A percentile compares a stretch with the other conserved stretches of the same genome.
These are phyloP conservation scores for Malacosoma neustria DNA, from an alignment of 2,888 invertebrate species.

Conservation along the genomic window DNA sequence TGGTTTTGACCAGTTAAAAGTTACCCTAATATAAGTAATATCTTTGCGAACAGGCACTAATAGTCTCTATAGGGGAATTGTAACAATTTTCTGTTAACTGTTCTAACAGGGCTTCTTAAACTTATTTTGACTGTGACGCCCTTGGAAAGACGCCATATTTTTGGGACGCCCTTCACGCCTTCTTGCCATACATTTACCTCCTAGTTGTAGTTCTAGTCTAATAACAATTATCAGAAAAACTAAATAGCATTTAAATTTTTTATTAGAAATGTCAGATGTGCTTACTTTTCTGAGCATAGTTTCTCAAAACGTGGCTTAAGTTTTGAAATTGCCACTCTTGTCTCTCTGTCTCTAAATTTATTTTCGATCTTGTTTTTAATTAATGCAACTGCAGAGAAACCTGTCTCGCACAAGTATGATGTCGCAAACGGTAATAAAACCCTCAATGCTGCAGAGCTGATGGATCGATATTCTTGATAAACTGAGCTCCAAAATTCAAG, in stretches of 20 bases:
- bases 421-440: constrained; percentile 1
- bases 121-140: no score
- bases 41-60: no score
- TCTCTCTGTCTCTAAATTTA: constrained; percentile 4
- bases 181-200: no score
- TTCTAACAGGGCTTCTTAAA: no score
- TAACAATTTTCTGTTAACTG: no score
- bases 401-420: constrained; percentile 5
- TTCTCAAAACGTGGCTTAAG: constrained; percentile 5
- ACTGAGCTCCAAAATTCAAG: constrained; percentile 1
- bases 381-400: constrained; percentile 5
- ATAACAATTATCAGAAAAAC: no score
- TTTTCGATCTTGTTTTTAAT: constrained; percentile 1
- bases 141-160: no score
- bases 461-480: constrained; percentile 1
- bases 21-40: no score
- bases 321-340: constrained; percentile 5
- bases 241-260: constrained; percentile 1
- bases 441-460: background rate
- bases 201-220: no score
- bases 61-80: no score
- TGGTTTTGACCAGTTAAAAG: no score
- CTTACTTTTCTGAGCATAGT: constrained; percentile 5
- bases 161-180: no score
- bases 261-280: constrained; percentile 5